phyloP scores from a whole-genome alignment of 1,140 invertebrate genomes.

The Eriosoma lanigerum region DNA sequence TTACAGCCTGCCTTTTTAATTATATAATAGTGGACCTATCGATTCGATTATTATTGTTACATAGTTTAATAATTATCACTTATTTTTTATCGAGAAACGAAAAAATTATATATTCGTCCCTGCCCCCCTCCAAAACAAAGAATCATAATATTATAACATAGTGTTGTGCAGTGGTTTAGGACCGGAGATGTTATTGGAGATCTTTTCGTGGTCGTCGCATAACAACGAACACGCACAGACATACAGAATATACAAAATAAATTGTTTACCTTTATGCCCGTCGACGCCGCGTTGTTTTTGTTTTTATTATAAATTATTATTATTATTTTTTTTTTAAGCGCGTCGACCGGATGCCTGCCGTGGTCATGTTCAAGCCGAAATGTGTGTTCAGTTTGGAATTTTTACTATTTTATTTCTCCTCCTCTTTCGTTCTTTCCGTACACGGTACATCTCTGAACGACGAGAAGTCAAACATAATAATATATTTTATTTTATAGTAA shows the following conservation, averaged over 20 bases:
- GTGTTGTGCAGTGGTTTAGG: too few relatives aligned
- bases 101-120: too few relatives aligned
- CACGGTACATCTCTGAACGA: too few relatives aligned
- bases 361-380: not conserved
- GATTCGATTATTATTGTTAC: too few relatives aligned
- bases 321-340: not conserved
- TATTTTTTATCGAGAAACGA: too few relatives aligned
- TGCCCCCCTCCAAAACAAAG: too few relatives aligned
- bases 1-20: too few relatives aligned
- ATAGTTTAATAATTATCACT: too few relatives aligned
- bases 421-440: not conserved
- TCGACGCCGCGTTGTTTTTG: not conserved
- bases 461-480: conserved; percentile 20
- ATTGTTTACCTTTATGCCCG: conserved; percentile 19
- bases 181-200: too few relatives aligned
- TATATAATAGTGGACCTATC: too few relatives aligned
- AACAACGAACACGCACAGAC: conserved; percentile 12
- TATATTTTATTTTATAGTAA: too few relatives aligned
- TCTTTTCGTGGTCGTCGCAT: not conserved
- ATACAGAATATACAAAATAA: not conserved
- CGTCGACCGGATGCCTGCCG: conserved; percentile 24
- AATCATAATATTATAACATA: too few relatives aligned
- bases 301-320: not conserved
- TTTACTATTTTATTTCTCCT: not conserved
- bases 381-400: not conserved